Evolutionary conservation across 2,113 vertebrate species (phyloP), one percentile per base, ranked within the genome.

Genomic region (Xiphorhynchus elegans): DNA sequence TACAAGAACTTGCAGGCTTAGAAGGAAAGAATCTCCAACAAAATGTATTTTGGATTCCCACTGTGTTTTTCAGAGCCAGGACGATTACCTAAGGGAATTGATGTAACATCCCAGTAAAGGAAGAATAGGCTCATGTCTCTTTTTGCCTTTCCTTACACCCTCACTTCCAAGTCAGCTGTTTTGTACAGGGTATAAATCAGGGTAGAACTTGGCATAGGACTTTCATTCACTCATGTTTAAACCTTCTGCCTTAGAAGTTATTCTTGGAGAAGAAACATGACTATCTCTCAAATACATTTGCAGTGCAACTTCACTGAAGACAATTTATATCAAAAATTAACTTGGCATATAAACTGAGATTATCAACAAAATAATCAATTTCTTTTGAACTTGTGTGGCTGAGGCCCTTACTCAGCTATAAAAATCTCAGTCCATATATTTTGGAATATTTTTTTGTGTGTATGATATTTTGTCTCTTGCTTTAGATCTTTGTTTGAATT

Each of bases 41-140:
- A 53, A 42, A 28, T 39, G 55, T 33, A 9, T 6, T 37, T 60
- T 64, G 85, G 68, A 64, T 68, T 86, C 88, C 55, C 0, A 0
- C 60, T 63, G 60, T 63, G 79, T 33, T 87, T 94, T 73, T 81
- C 0, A 1, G 85, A 94, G 92, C 64, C 87, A 35, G 42, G 60
- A 72, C 10, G 52, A 4, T 77, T 77, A 80, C 90, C 52, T 47
- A 33, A 46, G 76, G 68, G 86, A 95, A 78, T 7, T 94, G 83
- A 92, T 68, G 93, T 87, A 78, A 96, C 4, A 21, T 91, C 89
- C 87, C 87, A 91, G 81, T 47, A 49, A 75, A 87, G 37, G 87
- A 95, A 92, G 91, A 95, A 89, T 2, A 96, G 89, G 84, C 86
- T 95, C 89, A 77, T 90, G 96, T 94, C 90, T 96, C 75, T 24